These are phyloP conservation scores for Ophioninae sp. DNA, from an alignment of 2,888 invertebrate genomes.

Conservation along the genomic window DNA sequence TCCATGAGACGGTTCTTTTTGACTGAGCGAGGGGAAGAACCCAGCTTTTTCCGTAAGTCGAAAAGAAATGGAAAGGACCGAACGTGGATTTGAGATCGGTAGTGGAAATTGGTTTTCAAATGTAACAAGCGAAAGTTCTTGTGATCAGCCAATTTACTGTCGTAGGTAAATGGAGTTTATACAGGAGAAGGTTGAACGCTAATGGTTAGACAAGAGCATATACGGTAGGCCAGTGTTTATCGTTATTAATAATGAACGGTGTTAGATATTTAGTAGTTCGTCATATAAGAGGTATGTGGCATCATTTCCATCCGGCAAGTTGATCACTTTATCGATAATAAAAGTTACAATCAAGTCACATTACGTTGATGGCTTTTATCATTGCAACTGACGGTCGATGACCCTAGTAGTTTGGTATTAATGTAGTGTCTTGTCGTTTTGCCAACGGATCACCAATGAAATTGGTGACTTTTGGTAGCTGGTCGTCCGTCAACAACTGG, in stretches of 20 bases:
- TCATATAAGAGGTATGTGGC: too few species aligned
- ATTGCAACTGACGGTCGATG: too few species aligned
- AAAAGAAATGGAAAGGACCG: slow-evolving; percentile 12
- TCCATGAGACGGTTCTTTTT: slow-evolving; percentile 12
- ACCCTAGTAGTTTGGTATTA: too few species aligned
- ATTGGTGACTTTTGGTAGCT: background rate
- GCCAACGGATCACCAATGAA: too few species aligned
- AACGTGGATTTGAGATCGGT: slow-evolving; percentile 17
- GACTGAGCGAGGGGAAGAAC: background rate
- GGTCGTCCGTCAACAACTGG: background rate
- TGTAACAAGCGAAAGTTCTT: background rate
- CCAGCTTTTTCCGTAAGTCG: background rate
- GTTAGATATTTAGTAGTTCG: background rate
- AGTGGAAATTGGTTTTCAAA: slow-evolving; percentile 12
- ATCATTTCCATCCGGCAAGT: too few species aligned
- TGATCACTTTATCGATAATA: too few species aligned
- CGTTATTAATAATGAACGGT: background rate
- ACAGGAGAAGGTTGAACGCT: background rate
- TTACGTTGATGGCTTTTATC: too few species aligned
- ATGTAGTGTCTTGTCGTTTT: background rate
- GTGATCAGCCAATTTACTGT: background rate
- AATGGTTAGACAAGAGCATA: background rate
- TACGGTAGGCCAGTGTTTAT: background rate
- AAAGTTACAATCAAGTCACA: too few species aligned
- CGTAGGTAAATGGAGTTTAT: background rate